A percentile compares a stretch with the other conserved stretches of the same genome.
Conservation (phyloP, 2,113 vertebrate genomes). For the Channa maculata region DNA sequence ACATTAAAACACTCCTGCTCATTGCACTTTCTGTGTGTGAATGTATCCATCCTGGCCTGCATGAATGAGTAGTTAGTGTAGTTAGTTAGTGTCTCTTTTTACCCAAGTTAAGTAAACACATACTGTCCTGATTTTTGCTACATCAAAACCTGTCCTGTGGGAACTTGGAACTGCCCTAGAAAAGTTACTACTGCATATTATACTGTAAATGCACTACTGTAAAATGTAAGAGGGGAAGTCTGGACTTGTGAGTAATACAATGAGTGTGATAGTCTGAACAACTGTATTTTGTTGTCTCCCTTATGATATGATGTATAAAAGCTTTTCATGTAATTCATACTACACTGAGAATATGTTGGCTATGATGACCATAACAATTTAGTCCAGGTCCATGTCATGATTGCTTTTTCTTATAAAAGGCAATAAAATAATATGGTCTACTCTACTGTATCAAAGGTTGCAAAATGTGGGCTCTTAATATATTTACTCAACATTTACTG, state of each 20-base stretch:
- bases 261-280: background rate
- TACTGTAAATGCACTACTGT: background rate
- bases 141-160: background rate
- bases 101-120: too few species aligned
- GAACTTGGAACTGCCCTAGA: background rate
- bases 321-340: slow-evolving; percentile 11
- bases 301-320: background rate
- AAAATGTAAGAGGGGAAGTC: background rate
- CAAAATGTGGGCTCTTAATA: background rate
- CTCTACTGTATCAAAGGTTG: background rate
- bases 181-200: background rate
- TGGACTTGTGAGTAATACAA: too few species aligned
- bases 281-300: too few species aligned
- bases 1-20: too few species aligned
- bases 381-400: background rate
- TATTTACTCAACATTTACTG: background rate
- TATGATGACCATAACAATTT: background rate
- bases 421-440: background rate
- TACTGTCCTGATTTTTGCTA: too few species aligned
- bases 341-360: background rate
- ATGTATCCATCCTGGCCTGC: too few species aligned
- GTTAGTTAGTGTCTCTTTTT: too few species aligned
- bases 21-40: too few species aligned
- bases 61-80: too few species aligned
- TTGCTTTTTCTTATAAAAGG: slow-evolving; percentile 1